These are phyloP conservation scores for Artibeus lituratus DNA, from an alignment of 2,797 vertebrate species.

Conservation along the genomic window DNA sequence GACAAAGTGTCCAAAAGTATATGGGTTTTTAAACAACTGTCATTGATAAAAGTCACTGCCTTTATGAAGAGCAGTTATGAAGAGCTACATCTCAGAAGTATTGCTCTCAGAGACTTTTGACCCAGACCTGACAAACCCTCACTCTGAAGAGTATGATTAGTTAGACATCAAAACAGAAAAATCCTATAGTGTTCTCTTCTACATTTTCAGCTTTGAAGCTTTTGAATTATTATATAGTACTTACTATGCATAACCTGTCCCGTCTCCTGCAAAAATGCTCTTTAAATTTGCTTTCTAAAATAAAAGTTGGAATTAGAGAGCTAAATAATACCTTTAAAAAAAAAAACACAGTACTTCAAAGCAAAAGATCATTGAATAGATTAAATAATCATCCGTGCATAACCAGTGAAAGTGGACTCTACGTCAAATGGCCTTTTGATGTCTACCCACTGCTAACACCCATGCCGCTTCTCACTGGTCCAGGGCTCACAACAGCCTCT, in stretches of 20 bases:
- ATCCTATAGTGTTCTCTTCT: not conserved
- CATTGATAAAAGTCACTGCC: not conserved
- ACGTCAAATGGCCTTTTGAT: not conserved
- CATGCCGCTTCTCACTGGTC: not conserved
- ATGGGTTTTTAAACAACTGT: not conserved
- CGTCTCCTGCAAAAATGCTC: not conserved
- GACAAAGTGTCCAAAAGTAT: not conserved
- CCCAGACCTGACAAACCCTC: not conserved
- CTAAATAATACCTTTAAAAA: not conserved
- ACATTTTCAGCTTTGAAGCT: slow-evolving; percentile 42
- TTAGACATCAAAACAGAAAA: not conserved
- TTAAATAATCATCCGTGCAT: not conserved
- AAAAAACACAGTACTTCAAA: not conserved
- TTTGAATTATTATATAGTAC: not conserved
- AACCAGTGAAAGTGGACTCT: not conserved
- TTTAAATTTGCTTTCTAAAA: slow-evolving; percentile 7
- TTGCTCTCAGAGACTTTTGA: not conserved
- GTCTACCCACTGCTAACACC: not conserved
- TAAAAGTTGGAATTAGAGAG: not conserved
- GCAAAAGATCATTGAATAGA: not conserved
- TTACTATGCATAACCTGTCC: not conserved
- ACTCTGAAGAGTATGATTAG: not conserved
- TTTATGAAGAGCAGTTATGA: slow-evolving; percentile 12
- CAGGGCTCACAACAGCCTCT: not conserved
- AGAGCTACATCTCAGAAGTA: not conserved